Conservation (phyloP, 2,888 invertebrate genomes). For the Dasysyrphus albostriatus region DNA sequence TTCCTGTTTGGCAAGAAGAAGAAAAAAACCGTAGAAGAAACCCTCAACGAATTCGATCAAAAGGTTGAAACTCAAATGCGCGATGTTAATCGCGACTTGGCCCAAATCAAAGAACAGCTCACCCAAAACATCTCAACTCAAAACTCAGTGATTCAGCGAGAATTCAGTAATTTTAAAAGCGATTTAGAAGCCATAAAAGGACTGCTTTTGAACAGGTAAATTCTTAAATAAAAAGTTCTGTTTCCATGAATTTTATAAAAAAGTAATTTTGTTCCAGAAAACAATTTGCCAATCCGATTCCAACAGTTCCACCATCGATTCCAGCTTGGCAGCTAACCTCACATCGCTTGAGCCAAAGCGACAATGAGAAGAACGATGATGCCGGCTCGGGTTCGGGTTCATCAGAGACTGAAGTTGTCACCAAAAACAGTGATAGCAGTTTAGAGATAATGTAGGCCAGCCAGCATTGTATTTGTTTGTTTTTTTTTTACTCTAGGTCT, state of each 20-base stretch:
- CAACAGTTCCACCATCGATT: slow-evolving; percentile 88
- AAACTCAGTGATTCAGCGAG: slow-evolving; percentile 85
- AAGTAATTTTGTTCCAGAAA: slow-evolving; percentile 85
- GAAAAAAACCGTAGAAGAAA: slow-evolving; percentile 88
- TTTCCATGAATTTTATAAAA: not conserved
- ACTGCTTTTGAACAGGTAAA: slow-evolving; percentile 88
- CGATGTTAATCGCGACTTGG: slow-evolving; percentile 87
- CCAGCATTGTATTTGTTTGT: not conserved
- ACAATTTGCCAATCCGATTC: slow-evolving; percentile 90
- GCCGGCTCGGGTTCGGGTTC: slow-evolving; percentile 87
- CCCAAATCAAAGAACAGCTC: slow-evolving; percentile 88
- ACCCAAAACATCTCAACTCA: slow-evolving; percentile 83
- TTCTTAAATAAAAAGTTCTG: not conserved
- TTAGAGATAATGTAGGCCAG: slow-evolving; percentile 88
- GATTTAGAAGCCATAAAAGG: slow-evolving; percentile 90
- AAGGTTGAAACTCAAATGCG: slow-evolving; percentile 86
- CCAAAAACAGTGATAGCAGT: slow-evolving; percentile 91
- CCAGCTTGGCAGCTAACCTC: slow-evolving; percentile 91
- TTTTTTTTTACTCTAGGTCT: not conserved
- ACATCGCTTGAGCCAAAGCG: slow-evolving; percentile 82
- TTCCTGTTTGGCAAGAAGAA: slow-evolving; percentile 88
- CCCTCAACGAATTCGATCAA: slow-evolving; percentile 88
- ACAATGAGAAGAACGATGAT: slow-evolving; percentile 85
- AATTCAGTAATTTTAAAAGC: slow-evolving; percentile 87
- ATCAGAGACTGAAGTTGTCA: slow-evolving; percentile 89